Evolutionary conservation across 1,140 invertebrate species (phyloP), one percentile per base, ranked within the genome.

Genomic region (Bombus balteatus): DNA sequence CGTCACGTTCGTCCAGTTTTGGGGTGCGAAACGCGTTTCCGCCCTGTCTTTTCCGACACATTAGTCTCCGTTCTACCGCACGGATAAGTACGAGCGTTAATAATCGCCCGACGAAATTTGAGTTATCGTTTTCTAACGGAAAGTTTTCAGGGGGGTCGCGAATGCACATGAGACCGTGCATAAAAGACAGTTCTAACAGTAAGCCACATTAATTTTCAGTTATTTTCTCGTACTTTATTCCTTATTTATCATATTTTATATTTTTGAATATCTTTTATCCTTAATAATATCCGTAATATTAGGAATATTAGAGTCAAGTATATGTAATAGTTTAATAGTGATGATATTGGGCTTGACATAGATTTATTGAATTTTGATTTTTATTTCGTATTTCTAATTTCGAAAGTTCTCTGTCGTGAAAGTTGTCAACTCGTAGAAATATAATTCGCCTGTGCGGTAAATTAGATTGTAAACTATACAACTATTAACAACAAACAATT

Each of bases 1-100:
- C 78, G 37, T 70, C 57, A 78, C 70, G 41, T 82, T 75, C 78
- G 72, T 72, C 78, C 65, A 59, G 70, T 75, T 89, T 89, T 72
- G n/a, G 86, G 70, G 71, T 88, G 88, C 76, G 57, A 90, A 90
- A 90, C 83, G 88, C 87, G 87, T 89, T 79, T 85, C 81, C 65
- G 68, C 87, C 59, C 66, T 82, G 81, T 87, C 90, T 84, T 88
- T 88, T 86, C 81, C 77, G 37, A 59, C 76, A 83, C 85, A 90
- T 90, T 92, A 91, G 78, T 85, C 81, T 72, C 89, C 77, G 73
- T 41, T 78, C 86, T n/a, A 68, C 43, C 74, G 39, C 34, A 22
- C 77, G 41, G 22, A 47, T 57, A 43, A 34, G 4, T 68, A 70
- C 81, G 72, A 75, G 70, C 83, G 75, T 89, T 89, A 87, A 89